Evolutionary conservation across 2,113 vertebrate species (phyloP).

Genomic region (Pelecanus crispus): DNA sequence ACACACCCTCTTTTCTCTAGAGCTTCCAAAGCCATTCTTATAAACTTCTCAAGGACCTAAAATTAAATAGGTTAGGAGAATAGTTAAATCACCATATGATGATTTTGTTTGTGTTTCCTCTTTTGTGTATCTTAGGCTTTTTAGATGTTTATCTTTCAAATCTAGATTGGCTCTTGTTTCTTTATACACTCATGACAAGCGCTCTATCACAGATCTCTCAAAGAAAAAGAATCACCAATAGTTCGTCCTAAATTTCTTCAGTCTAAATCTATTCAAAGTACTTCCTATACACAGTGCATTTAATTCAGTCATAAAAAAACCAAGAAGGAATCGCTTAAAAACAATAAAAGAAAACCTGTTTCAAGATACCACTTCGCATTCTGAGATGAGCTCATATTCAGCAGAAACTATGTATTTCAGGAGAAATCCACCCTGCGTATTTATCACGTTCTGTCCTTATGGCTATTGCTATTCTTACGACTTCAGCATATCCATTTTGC

Average conservation of each 20-base stretch:
- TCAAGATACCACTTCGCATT: neutral
- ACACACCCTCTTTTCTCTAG: neutral
- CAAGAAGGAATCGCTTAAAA: neutral
- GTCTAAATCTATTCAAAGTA: neutral
- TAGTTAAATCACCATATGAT: neutral
- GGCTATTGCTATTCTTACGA: neutral
- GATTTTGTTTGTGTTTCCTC: neutral
- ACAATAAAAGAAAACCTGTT: neutral
- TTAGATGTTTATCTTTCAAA: neutral
- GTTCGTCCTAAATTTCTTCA: neutral
- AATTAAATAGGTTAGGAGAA: neutral
- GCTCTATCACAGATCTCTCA: neutral
- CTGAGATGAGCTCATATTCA: neutral
- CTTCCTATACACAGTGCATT: neutral
- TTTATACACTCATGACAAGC: neutral
- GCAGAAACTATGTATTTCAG: neutral
- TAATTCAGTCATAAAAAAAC: neutral
- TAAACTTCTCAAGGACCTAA: neutral
- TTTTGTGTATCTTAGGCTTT: neutral
- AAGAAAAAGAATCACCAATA: neutral
- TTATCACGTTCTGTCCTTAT: neutral
- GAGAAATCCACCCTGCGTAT: neutral
- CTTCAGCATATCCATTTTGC: neutral
- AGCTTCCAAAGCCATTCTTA: neutral
- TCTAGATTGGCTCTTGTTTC: neutral